Evolutionary conservation across 2,797 vertebrate genomes (phyloP), one percentile per base, ranked within the genome.

Genomic region (Channa striata): DNA sequence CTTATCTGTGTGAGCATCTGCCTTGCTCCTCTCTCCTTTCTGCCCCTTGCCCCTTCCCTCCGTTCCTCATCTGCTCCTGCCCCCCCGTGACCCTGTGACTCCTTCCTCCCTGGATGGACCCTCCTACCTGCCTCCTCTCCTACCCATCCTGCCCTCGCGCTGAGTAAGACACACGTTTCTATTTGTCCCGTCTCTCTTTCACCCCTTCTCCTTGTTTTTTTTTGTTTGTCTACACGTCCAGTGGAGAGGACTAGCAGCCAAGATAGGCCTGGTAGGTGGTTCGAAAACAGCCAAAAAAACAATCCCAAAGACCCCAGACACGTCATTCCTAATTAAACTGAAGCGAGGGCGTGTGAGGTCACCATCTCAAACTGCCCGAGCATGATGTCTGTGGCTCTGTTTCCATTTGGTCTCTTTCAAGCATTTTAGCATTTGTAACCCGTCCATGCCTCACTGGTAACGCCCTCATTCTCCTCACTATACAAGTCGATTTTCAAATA

Each of bases 181-280:
- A 57, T 69, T 59, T 78, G 64, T 66, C 42, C 61, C 74, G 21
- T 25, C 37, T 68, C 59, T 51, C 44, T 64, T 75, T 63, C 78
- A 50, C 53, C 37, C 57, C 59, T 39, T 81, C 39, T 81, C 71
- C 53, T 57, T 77, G 44, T 88, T 68, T 84, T 88, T 68, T 84
- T 80, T 86, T 93, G 67, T 95, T 91, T 96, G 85, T 95, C 78
- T 93, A 30, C 91, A 85, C 89, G 49, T 91, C 75, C 95, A 99
- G 97, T 97, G 96, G 94, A 95, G 94, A 94, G 96, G 95, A 95
- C 91, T 96, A 93, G 95, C 94, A 89, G 92, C 95, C 94, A 96
- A 96, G 95, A 97, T 98, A 91, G 97, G 96, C 94, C 96, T 97
- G 97, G 97, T 99, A 99, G 95, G 97, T 98, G 93, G 87, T 23